Evolutionary conservation across 2,888 invertebrate species (phyloP).

Genomic region (Ennomos fuscantarius): DNA sequence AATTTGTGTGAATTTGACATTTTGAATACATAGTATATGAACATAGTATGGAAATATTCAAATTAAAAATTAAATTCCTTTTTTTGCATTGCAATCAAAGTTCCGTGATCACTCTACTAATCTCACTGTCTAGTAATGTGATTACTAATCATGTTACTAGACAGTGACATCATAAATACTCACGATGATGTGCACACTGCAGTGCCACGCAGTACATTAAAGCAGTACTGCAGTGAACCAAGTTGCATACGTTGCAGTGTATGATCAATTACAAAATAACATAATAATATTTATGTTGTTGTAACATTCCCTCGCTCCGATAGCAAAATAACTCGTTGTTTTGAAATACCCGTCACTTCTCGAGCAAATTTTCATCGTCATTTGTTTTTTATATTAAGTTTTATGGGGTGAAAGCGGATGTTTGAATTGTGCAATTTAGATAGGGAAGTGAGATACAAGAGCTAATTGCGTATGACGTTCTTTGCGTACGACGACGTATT

Average conservation of each 20-base stretch:
- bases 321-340: slow-evolving; percentile 5
- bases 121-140: no score
- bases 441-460: slow-evolving; percentile 68
- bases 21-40: no score
- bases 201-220: no score
- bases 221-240: neutral
- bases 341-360: slow-evolving; percentile 10
- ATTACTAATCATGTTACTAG: no score
- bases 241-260: neutral
- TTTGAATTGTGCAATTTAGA: slow-evolving; percentile 79
- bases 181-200: no score
- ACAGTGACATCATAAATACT: no score
- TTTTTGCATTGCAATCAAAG: no score
- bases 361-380: slow-evolving; percentile 32
- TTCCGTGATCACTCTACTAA: no score
- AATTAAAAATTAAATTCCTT: no score
- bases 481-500: slow-evolving; percentile 19
- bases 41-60: no score
- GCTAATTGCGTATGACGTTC: slow-evolving; percentile 69
- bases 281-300: neutral
- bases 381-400: slow-evolving; percentile 46
- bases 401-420: slow-evolving; percentile 71
- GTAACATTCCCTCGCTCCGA: slow-evolving; percentile 1
- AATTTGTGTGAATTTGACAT: no score
- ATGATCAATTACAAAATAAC: neutral